Evolutionary conservation across 1,140 invertebrate genomes (phyloP), one percentile per base, ranked within the genome.

Genomic region (Drosophila elegans): DNA sequence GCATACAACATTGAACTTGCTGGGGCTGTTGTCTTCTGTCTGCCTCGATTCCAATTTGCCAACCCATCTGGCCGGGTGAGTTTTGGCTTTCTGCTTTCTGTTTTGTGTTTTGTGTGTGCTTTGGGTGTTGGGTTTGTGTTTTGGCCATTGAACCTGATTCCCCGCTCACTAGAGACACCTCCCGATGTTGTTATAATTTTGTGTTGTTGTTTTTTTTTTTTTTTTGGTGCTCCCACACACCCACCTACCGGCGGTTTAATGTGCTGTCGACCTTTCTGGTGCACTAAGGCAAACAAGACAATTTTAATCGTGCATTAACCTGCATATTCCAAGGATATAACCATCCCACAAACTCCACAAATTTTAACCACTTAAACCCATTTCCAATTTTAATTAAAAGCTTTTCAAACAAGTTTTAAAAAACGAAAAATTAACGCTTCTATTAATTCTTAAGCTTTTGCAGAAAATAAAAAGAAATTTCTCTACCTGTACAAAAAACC

Each of bases 131-230:
- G 46, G 36, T 21, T 42, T 63, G 57, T 63, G 59, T 48, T 56
- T 71, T 71, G 68, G 68, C 64, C 68, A 71, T 71, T 71, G 68
- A 71, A 71, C 68, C 66, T 57, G 64, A 34, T 69, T 69, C 51
- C 64, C 54, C 54, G 68, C 68, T 41, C 46, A 36, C 52, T 71
- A 42, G 52, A 71, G 36, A 71, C 63, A 68, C 66, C 67, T 29
- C 9, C 13, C 36, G 12, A 29, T 36, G 46, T 55, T 55, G 21
- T 39, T n/a, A n/a, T 39, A n/a, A n/a, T 41, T 41, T 42, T 39
- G n/a, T n/a, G n/a, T n/a, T n/a, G n/a, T n/a, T n/a, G n/a, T 29
- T 16, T 5, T 39, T 55, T 55, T 27, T 16, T 4, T 25, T 16
- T 44, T 56, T 32, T 12, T 16, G 44, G n/a, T 25, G 12, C 38